A percentile compares a stretch with the other conserved stretches of the same genome.
Conservation (phyloP, 2,113 vertebrate species). For the Rhinichthys klamathensis region DNA sequence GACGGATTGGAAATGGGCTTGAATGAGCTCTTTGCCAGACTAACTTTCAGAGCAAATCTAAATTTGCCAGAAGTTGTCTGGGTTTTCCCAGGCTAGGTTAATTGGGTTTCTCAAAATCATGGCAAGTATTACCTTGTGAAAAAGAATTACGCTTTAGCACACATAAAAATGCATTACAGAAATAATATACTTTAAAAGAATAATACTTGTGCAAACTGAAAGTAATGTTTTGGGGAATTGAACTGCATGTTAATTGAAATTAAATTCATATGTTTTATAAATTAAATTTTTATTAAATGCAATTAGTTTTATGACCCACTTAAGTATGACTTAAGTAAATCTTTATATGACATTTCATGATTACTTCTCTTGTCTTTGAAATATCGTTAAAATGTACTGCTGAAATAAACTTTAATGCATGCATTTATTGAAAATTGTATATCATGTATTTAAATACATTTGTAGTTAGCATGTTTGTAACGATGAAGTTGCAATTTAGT, state of each 20-base stretch:
- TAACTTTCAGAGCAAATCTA: too few species aligned
- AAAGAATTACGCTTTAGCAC: not conserved
- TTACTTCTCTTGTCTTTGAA: not conserved
- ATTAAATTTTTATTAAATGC: not conserved
- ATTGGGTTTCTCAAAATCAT: not conserved
- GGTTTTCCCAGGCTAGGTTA: too few species aligned
- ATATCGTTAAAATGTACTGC: not conserved
- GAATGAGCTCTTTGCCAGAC: too few species aligned
- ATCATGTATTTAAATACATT: not conserved
- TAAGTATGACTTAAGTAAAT: not conserved
- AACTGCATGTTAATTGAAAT: not conserved
- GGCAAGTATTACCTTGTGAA: not conserved
- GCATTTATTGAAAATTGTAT: not conserved
- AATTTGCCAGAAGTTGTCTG: too few species aligned
- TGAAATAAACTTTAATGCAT: not conserved
- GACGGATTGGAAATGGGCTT: too few species aligned
- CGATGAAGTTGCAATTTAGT: too few species aligned
- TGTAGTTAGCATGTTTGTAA: not conserved
- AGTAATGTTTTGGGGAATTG: not conserved
- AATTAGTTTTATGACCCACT: not conserved
- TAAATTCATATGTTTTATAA: too few species aligned
- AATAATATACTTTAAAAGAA: not conserved
- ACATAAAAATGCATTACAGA: not conserved
- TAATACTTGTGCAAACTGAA: not conserved
- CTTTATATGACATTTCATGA: not conserved